Base-by-base conservation (phyloP, 2,888 invertebrate genomes). In the Dioctria linearis region DNA sequence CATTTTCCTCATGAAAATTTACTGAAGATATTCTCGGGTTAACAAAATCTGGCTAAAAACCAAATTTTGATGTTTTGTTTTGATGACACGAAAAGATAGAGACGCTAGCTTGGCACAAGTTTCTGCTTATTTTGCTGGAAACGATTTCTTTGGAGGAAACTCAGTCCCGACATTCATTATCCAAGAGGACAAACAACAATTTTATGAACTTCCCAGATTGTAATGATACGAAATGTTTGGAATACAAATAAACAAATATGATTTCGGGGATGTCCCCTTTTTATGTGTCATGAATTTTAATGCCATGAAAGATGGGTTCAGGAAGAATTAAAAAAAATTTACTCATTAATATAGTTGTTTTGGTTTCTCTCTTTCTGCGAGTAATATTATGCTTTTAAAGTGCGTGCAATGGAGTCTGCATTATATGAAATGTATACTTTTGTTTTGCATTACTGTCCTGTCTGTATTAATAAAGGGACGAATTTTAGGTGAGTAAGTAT, bases 51-150 rank as follows among this genome's bases (percentile, higher is more conserved):
- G 76, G 76, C 61, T 49, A 39, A 76, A 76, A 76, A 76, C 81
- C 61, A 81, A 79, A 59, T 81, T 80, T 54, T 75, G 81, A 81
- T 81, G 81, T 76, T 81, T 81, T 81, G 81, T 81, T 81, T 81
- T 81, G 81, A 81, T 81, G 81, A 57, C 76, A 79, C 76, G 59
- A 76, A 81, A 81, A 81, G 81, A 81, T 81, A 81, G 80, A 66
- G 76, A 25, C 37, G 43, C 37, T 67, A 63, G 81, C 75, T 81
- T 81, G 81, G 81, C 81, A 81, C 79, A 79, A 80, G 81, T 80
- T 80, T 59, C 42, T 69, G 79, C 79, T 75, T 75, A 75, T 40
- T 73, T 76, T 57, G 79, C 81, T 79, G 61, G 73, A 81, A 80
- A 80, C 76, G 37, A 80, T 76, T 79, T 63, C 75, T 46, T 57